Conservation (phyloP, 2,888 invertebrate genomes). For the Aspidiotus rigidus region DNA sequence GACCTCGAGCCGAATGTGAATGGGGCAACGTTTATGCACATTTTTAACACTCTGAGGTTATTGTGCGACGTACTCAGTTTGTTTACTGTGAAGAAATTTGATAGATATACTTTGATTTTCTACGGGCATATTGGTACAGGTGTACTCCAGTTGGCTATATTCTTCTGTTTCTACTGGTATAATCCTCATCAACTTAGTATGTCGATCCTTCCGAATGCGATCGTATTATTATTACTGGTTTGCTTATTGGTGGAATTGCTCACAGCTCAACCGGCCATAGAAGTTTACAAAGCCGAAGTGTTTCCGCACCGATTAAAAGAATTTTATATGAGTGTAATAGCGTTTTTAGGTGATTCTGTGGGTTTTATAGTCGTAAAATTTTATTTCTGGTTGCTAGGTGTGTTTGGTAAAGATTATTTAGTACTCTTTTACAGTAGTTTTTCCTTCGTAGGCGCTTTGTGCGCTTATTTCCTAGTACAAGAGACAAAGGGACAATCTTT, state of each 20-base stretch:
- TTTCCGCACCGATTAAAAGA: conserved; percentile 1
- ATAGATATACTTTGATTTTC: neutral
- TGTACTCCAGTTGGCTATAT: neutral
- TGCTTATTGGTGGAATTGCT: neutral
- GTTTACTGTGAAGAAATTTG: neutral
- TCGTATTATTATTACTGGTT: no score
- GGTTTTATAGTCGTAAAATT: neutral
- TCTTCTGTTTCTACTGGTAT: no score
- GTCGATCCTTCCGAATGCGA: no score
- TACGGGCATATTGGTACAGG: neutral
- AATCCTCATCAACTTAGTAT: no score
- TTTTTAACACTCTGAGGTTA: neutral
- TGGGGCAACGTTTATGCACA: neutral
- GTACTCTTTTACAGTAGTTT: neutral
- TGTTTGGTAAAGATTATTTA: neutral
- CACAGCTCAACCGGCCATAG: neutral
- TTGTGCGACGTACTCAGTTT: neutral
- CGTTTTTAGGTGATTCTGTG: neutral
- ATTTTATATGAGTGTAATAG: conserved; percentile 1
- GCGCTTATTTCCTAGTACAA: neutral
- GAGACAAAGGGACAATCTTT: neutral
- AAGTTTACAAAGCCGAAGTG: neutral
- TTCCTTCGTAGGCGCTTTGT: neutral
- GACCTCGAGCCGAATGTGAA: neutral
- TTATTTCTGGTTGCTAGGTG: neutral